Percentiles rank a stretch among this genome's conserved stretches.
Conservation (phyloP, 2,888 invertebrate species). For the Metopia argyrocephala region DNA sequence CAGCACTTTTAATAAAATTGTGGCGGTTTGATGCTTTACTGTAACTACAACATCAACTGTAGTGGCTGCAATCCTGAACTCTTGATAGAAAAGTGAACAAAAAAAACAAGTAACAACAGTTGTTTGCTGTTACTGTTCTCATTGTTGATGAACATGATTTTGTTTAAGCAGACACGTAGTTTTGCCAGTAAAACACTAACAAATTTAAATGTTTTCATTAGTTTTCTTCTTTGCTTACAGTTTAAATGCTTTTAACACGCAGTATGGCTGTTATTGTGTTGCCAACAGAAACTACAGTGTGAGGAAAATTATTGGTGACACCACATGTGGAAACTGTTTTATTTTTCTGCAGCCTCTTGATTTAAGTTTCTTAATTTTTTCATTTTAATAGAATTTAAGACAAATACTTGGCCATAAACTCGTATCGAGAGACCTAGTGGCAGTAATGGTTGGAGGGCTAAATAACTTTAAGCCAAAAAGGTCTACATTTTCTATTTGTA, state of each 20-base stretch:
- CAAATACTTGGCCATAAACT: slow-evolving; percentile 29
- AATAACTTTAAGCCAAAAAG: slow-evolving; percentile 43
- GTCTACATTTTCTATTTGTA: background rate
- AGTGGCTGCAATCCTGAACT: slow-evolving; percentile 21
- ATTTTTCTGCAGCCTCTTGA: slow-evolving; percentile 55
- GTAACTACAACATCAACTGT: slow-evolving; percentile 7
- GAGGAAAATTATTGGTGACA: slow-evolving; percentile 65
- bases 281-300: slow-evolving; percentile 43
- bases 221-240: background rate
- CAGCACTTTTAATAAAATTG: slow-evolving; percentile 67
- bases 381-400: slow-evolving; percentile 50
- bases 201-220: slow-evolving; percentile 12
- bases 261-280: slow-evolving; percentile 28
- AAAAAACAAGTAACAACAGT: slow-evolving; percentile 49
- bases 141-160: slow-evolving; percentile 15
- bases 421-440: background rate
- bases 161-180: slow-evolving; percentile 51
- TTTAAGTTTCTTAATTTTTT: slow-evolving; percentile 51
- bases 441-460: slow-evolving; percentile 25
- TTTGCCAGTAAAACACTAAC: slow-evolving; percentile 7
- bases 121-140: slow-evolving; percentile 32
- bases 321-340: slow-evolving; percentile 66
- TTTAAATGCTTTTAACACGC: too few species aligned
- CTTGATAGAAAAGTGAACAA: too few species aligned
- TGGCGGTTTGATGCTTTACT: slow-evolving; percentile 59